A percentile compares a stretch with the other conserved stretches of the same genome.
phyloP scores from a whole-genome alignment of 1,140 invertebrate genomes.

The Drosophila asahinai region DNA sequence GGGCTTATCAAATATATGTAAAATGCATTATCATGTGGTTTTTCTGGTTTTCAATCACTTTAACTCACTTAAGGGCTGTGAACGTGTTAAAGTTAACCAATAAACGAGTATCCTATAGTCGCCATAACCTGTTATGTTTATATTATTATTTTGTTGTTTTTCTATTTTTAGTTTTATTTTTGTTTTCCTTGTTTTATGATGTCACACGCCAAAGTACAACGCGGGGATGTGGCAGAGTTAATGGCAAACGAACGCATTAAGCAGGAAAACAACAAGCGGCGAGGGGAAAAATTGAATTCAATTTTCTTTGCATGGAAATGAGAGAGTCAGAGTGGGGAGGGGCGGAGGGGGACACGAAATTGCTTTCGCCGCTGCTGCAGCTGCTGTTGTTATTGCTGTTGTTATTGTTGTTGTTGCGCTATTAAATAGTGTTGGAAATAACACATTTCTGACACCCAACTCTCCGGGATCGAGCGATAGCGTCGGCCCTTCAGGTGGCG shows the following conservation, averaged over 20 bases:
- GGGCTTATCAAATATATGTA: not conserved
- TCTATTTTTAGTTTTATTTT: conserved; percentile 5
- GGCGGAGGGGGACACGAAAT: conserved; percentile 21
- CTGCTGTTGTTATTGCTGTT: conserved; percentile 13
- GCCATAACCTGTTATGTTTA: not conserved
- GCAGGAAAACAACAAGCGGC: conserved; percentile 8
- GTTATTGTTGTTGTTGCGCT: conserved; percentile 37
- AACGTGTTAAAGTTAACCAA: not conserved
- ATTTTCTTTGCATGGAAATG: conserved; percentile 57
- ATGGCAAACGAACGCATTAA: conserved; percentile 70
- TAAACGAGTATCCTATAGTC: not conserved
- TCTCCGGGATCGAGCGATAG: conserved; percentile 31
- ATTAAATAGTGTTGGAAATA: conserved; percentile 77
- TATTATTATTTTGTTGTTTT: not conserved
- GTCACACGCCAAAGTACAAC: conserved; percentile 41
- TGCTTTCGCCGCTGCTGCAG: conserved; percentile 36
- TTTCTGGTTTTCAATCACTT: not conserved
- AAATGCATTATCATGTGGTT: not conserved
- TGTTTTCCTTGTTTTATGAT: conserved; percentile 27
- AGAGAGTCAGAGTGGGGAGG: not conserved
- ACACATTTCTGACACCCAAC: conserved; percentile 71
- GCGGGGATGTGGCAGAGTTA: conserved; percentile 50
- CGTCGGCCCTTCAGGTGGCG: conserved; percentile 38
- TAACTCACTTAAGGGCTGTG: not conserved
- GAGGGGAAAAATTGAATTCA: conserved; percentile 68